These are phyloP conservation scores for Drosophila neutralis DNA, from an alignment of 2,888 invertebrate species.

Conservation along the genomic window DNA sequence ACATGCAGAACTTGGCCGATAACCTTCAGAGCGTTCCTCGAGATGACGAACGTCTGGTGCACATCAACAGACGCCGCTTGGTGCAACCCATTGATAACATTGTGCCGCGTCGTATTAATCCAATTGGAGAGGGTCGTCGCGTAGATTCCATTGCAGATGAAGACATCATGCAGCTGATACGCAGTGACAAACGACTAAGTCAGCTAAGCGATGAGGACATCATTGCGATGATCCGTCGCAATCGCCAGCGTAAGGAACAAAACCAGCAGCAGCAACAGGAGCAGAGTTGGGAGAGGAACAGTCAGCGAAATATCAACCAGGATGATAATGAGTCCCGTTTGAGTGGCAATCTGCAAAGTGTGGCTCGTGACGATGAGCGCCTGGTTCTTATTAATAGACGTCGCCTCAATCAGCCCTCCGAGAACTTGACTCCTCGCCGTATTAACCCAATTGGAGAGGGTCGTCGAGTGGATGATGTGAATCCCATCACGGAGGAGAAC, in stretches of 20 bases:
- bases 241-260: constrained; percentile 20
- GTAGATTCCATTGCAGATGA: constrained; percentile 17
- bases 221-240: constrained; percentile 38
- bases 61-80: constrained; percentile 61
- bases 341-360: constrained; percentile 40
- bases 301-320: neutral
- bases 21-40: constrained; percentile 42
- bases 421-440: constrained; percentile 32
- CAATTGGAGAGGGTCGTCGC: constrained; percentile 48
- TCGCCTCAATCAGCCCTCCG: constrained; percentile 37
- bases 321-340: neutral
- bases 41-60: constrained; percentile 67
- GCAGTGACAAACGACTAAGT: constrained; percentile 2
- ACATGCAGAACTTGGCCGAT: constrained; percentile 1
- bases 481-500: constrained; percentile 12
- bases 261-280: neutral
- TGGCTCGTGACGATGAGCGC: constrained; percentile 60
- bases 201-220: constrained; percentile 42
- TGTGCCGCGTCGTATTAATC: constrained; percentile 25
- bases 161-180: constrained; percentile 2
- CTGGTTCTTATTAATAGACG: constrained; percentile 57
- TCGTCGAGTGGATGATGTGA: constrained; percentile 36
- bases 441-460: constrained; percentile 43
- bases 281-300: neutral
- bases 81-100: constrained; percentile 29